A percentile compares a stretch with the other conserved stretches of the same genome.
Conservation (phyloP, 37 sponge, comb jelly and placozoan species). For the Beroe forskalii region DNA sequence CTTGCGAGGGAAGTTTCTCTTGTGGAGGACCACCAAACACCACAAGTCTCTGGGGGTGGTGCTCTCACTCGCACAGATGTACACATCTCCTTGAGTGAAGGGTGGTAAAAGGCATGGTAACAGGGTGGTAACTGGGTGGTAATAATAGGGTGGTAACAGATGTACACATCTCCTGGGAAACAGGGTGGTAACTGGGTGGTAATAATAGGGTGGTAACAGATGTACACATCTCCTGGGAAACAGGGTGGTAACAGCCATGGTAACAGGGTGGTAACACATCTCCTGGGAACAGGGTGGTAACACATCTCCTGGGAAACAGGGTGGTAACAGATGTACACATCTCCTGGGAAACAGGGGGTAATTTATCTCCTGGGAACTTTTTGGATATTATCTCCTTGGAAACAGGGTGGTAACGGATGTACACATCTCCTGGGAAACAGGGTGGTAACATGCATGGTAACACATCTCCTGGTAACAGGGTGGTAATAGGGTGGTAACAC, state of each 20-base stretch:
- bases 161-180: neutral
- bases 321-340: too few species aligned
- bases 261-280: neutral
- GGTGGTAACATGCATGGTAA: too few species aligned
- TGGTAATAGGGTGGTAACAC: too few species aligned
- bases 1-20: constrained; percentile 48
- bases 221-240: too few species aligned
- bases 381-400: too few species aligned
- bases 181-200: neutral
- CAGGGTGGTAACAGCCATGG: neutral
- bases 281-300: neutral
- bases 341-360: too few species aligned
- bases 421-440: too few species aligned
- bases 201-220: too few species aligned
- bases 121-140: neutral
- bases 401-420: too few species aligned
- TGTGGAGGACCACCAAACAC: constrained; percentile 62
- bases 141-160: neutral
- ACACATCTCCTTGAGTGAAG: constrained; percentile 53
- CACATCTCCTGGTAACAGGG: too few species aligned
- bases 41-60: neutral
- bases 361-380: too few species aligned
- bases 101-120: neutral
- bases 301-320: neutral
- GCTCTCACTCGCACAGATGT: constrained; percentile 40